Evolutionary conservation across 2,888 invertebrate genomes (phyloP).

Genomic region (Lepetodrilus schrolli): DNA sequence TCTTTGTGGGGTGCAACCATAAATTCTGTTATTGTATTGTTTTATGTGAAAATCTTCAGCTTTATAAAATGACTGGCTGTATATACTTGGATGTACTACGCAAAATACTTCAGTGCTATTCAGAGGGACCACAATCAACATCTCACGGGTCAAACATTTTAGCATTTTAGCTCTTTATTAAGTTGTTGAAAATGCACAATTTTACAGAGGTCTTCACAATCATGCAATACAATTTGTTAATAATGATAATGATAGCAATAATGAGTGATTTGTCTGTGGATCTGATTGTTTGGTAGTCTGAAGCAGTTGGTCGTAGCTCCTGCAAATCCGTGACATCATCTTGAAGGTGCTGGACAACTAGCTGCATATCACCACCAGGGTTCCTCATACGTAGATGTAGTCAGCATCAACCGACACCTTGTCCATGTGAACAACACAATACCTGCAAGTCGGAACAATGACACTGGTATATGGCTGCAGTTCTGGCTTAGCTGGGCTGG

Average conservation of each 20-base stretch:
- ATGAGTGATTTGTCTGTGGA: not conserved
- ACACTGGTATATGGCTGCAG: too few species aligned
- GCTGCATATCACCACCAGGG: too few species aligned
- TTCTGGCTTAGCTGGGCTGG: too few species aligned
- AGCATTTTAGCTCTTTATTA: conserved; percentile 22
- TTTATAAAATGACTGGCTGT: conserved; percentile 16
- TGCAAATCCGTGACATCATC: too few species aligned
- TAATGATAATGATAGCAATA: conserved; percentile 9
- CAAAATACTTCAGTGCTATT: not conserved
- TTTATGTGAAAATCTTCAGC: not conserved
- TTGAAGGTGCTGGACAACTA: too few species aligned
- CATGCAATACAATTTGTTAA: conserved; percentile 25
- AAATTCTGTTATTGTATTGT: not conserved
- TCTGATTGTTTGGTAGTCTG: too few species aligned
- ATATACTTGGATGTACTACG: conserved; percentile 21
- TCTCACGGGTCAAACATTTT: conserved; percentile 17
- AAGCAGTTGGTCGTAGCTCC: too few species aligned
- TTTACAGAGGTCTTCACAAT: conserved; percentile 18
- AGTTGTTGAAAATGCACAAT: conserved; percentile 18
- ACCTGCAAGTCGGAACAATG: too few species aligned
- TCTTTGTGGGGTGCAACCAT: not conserved
- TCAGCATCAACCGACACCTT: too few species aligned
- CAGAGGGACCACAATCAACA: conserved; percentile 1
- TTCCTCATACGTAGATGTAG: too few species aligned
- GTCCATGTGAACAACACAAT: too few species aligned